A percentile compares a stretch with the other conserved stretches of the same genome.
Evolutionary conservation across 1,140 invertebrate genomes (phyloP).

Genomic region (Drosophila pectinifera): DNA sequence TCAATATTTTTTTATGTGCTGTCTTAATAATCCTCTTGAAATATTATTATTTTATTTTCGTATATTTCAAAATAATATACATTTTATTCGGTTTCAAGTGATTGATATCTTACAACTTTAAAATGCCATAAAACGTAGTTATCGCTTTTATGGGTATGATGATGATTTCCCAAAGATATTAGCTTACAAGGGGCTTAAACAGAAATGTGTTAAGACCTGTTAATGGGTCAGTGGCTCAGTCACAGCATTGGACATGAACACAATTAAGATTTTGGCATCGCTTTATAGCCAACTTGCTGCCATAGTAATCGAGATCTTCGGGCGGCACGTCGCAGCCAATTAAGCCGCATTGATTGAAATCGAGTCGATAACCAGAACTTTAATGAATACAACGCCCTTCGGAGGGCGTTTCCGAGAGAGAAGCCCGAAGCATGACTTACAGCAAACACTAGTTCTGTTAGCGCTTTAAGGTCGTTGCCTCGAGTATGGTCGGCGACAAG

Average conservation of each 20-base stretch:
- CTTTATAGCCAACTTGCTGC: slow-evolving; percentile 37
- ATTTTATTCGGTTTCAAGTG: neutral
- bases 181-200: no score
- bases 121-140: slow-evolving; percentile 3
- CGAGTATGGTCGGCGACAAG: slow-evolving; percentile 25
- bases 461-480: slow-evolving; percentile 9
- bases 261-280: slow-evolving; percentile 33
- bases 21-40: no score
- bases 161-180: slow-evolving; percentile 23
- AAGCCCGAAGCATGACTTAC: slow-evolving; percentile 27
- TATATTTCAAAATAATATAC: neutral
- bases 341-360: slow-evolving; percentile 32
- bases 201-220: slow-evolving; percentile 27
- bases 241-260: slow-evolving; percentile 14
- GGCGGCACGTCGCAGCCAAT: slow-evolving; percentile 34
- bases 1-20: no score
- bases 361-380: slow-evolving; percentile 49
- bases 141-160: slow-evolving; percentile 12
- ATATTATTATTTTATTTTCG: neutral
- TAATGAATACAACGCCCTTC: slow-evolving; percentile 59
- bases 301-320: slow-evolving; percentile 44
- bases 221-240: slow-evolving; percentile 53
- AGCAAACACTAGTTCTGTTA: slow-evolving; percentile 40
- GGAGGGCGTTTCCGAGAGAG: slow-evolving; percentile 25
- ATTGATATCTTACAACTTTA: neutral